Base-by-base conservation (phyloP, 1,140 invertebrate genomes). In the Pollicipes pollicipes region DNA sequence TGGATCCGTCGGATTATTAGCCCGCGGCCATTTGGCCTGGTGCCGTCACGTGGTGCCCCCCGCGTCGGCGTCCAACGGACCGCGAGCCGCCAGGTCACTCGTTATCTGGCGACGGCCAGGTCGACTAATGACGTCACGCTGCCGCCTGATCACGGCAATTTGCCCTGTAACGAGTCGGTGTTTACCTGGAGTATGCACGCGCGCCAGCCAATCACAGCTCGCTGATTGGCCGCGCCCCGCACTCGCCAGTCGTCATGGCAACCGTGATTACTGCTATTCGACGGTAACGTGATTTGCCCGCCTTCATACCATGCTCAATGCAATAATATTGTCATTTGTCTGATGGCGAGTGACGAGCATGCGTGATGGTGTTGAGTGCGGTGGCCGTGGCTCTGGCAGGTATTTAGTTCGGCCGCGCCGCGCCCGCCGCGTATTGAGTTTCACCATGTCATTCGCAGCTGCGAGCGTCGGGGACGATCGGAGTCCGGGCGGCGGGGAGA, bases 301-400 rank as follows among this genome's bases (percentile, higher is more conserved):
- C 45, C 45, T 58, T 58, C 45, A 21, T 58, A 21, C 45, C 45
- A 21, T 21, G 17, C 45, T 58, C 45, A 58, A 58, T 58, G 45
- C 21, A 58, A 58, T 58, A 58, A 58, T 58, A 58, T 58, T 58
- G 45, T 58, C 45, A 58, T 58, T 58, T 58, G 45, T 58, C 45
- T 58, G 45, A 58, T 58, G 45, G 45, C 45, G 45, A 21, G 45
- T 58, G 45, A 58, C 45, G 45, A 10, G 45, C 13, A 58, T 58
- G 45, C 10, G 2, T 58, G 45, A 58, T 10, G 13, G 45, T 58
- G 45, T 58, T 21, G 45, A 58, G 45, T 21, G 45, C 45, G 45
- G 45, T 21, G 45, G 24, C 45, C 45, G 45, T 10, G 13, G 24
- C 13, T 21, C 24, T 58, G 45, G 24, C 45, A 58, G 45, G 45